These are phyloP conservation scores for Scopus umbretta DNA, from an alignment of 2,113 vertebrate genomes.

Conservation along the genomic window DNA sequence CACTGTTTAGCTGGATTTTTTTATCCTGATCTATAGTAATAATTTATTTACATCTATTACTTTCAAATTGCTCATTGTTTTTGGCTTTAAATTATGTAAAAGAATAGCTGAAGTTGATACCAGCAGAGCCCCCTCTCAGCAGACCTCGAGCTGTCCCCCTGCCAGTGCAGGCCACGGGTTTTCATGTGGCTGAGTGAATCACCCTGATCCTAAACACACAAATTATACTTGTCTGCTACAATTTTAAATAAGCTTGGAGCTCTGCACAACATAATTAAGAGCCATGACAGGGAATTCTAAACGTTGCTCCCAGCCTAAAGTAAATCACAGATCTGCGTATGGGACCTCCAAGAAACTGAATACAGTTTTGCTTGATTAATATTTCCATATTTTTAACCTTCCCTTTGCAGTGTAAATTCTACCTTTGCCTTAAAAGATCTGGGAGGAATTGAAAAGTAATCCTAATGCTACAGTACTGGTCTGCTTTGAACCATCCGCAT, in stretches of 20 bases:
- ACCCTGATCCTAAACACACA: background rate
- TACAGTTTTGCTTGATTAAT: background rate
- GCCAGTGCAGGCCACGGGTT: background rate
- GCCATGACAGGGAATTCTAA: background rate
- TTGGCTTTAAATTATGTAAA: background rate
- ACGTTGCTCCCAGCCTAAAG: background rate
- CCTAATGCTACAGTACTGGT: background rate
- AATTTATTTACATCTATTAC: background rate
- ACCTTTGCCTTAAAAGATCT: background rate
- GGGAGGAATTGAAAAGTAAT: background rate
- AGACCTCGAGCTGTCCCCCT: background rate
- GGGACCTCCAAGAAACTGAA: background rate
- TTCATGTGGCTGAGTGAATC: background rate
- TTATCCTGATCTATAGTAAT: background rate
- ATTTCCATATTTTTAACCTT: background rate
- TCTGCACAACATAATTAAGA: conserved; percentile 19
- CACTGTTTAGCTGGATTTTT: background rate
- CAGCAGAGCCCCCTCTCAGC: background rate
- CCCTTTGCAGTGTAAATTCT: background rate
- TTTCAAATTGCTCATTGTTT: background rate
- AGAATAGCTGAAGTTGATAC: background rate
- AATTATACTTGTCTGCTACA: background rate
- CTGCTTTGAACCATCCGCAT: background rate
- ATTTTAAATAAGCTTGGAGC: background rate
- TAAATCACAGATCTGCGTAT: background rate